Evolutionary conservation across 2,113 vertebrate genomes (phyloP).

Genomic region (Plotosus lineatus): DNA sequence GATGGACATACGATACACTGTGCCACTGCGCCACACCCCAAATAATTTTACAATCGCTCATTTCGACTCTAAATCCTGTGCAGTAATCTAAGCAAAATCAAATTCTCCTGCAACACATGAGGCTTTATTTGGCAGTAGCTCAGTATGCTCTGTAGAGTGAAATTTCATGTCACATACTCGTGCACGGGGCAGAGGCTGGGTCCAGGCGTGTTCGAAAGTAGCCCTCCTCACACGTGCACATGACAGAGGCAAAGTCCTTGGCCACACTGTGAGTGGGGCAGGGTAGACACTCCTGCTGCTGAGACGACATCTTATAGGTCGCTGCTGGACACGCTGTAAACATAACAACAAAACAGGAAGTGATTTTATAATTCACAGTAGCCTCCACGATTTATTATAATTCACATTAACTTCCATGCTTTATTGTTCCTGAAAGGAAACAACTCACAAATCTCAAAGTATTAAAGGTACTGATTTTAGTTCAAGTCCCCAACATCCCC

Average conservation of each 20-base stretch:
- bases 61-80: neutral
- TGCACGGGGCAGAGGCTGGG: conserved; percentile 87
- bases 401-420: too few relatives aligned
- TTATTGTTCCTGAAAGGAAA: too few relatives aligned
- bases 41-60: too few relatives aligned
- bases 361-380: too few relatives aligned
- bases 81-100: neutral
- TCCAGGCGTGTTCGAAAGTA: conserved; percentile 88
- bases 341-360: neutral
- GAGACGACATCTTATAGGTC: conserved; percentile 88
- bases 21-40: neutral
- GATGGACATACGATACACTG: too few relatives aligned
- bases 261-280: conserved; percentile 90
- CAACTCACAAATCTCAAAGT: neutral
- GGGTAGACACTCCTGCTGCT: conserved; percentile 85
- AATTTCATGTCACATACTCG: conserved; percentile 72
- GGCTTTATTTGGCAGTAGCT: neutral
- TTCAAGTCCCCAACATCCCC: too few relatives aligned
- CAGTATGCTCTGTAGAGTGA: neutral
- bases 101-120: neutral
- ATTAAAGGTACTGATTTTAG: neutral
- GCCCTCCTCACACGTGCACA: conserved; percentile 86
- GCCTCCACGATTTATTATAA: too few relatives aligned
- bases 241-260: conserved; percentile 83
- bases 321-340: conserved; percentile 84